Base-by-base conservation (phyloP, 2,797 vertebrate genomes). In the Gymnothorax reevesii region DNA sequence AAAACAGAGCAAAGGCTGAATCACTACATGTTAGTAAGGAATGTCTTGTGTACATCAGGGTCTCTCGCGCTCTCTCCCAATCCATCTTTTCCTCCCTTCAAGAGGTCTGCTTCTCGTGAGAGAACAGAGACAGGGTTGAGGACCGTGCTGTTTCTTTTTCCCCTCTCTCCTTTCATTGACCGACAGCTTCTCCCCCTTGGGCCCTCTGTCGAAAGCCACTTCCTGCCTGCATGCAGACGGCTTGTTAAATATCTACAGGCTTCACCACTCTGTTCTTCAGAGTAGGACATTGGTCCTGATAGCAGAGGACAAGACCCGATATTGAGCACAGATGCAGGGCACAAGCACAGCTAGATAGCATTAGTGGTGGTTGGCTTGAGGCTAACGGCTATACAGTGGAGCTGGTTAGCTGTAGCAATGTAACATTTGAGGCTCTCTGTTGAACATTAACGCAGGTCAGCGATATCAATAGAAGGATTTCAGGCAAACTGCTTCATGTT, bases 151-250 rank as follows among this genome's bases (percentile, higher is more conserved):
- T 20, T 49, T 42, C n/a, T 42, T 42, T 57, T 59, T 57, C 10
- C 80, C 3, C 75, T 79, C 55, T 57, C n/a, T 52, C 64, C 77
- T 55, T 52, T 55, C 77, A 59, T 73, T 80, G 77, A 62, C 85
- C 85, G 62, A 9, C 17, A 12, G n/a, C 52, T 84, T 54, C 27
- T 52, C 3, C 75, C 77, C 66, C 77, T 27, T 12, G 15, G 85
- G 83, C 77, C 66, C 82, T 83, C 33, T 86, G 84, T 86, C 83
- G 69, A 25, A 8, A 82, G 69, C 84, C 57, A 75, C 49, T 88
- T 89, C 83, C 49, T 88, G 54, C 75, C 54, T 20, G 57, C 73
- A 4, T 27, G 54, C 55, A 49, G 82, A 33, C 33, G 42, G 57
- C 82, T 87, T 57, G 82, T 82, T 71, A 86, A 84, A 86, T 57